Percentiles rank a stretch among this genome's conserved stretches.
These are phyloP conservation scores for Apeltes quadracus DNA, from an alignment of 2,113 vertebrate species.

Conservation along the genomic window DNA sequence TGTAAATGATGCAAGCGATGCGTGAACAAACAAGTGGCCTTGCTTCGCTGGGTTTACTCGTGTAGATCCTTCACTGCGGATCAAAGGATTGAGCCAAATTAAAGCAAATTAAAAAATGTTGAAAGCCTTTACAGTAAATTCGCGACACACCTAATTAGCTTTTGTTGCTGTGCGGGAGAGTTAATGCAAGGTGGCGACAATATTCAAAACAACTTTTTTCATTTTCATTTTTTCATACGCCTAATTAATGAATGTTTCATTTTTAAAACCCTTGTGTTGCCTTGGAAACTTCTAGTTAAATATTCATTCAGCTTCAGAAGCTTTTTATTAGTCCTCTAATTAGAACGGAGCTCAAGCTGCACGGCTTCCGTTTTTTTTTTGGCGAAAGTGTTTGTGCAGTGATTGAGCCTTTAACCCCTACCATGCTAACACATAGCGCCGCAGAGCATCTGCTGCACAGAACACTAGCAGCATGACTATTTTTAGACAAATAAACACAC, in stretches of 20 bases:
- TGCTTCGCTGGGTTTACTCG: neutral
- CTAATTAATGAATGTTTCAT: conserved; percentile 60
- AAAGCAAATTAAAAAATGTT: conserved; percentile 21
- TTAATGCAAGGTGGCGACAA: conserved; percentile 21
- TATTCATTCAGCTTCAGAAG: conserved; percentile 65
- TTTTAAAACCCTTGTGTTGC: conserved; percentile 50
- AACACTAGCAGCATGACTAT: conserved; percentile 35
- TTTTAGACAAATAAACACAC: conserved; percentile 53
- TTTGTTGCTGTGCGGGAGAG: conserved; percentile 36
- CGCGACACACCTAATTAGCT: conserved; percentile 46
- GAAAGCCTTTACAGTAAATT: conserved; percentile 36
- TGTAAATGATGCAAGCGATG: neutral
- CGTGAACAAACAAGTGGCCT: neutral
- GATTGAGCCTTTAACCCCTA: conserved; percentile 4
- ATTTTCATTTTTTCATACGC: conserved; percentile 59
- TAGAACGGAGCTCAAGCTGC: conserved; percentile 49
- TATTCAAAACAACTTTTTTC: conserved; percentile 42
- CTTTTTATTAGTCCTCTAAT: conserved; percentile 72
- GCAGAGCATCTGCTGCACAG: conserved; percentile 5
- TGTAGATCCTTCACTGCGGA: neutral
- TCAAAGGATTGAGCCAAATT: conserved; percentile 3
- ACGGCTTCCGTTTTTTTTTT: conserved; percentile 30
- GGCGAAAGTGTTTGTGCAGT: conserved; percentile 36
- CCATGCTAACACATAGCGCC: conserved; percentile 22
- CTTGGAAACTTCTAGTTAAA: conserved; percentile 62